Conservation (phyloP, 2,113 vertebrate species). For the Anas platyrhynchos region DNA sequence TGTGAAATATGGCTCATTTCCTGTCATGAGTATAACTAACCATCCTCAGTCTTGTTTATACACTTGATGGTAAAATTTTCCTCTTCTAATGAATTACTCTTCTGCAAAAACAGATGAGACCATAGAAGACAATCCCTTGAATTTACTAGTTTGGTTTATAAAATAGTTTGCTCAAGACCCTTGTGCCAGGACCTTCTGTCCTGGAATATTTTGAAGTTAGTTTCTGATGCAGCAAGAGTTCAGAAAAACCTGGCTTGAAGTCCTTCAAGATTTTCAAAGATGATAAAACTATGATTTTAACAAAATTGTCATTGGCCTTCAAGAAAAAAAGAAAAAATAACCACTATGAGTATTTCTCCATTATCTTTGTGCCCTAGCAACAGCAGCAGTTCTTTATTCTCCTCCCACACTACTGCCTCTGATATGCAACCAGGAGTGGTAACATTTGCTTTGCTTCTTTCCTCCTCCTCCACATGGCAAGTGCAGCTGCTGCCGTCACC, state of each 20-base stretch:
- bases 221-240: not conserved
- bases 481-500: constrained; percentile 56
- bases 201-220: not conserved
- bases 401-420: constrained; percentile 53
- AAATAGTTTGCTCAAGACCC: not conserved
- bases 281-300: not conserved
- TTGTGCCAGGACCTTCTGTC: not conserved
- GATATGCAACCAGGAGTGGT: constrained; percentile 37
- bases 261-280: not conserved
- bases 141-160: not conserved
- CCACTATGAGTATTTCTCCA: constrained; percentile 17
- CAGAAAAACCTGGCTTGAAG: not conserved
- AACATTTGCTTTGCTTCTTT: constrained; percentile 61
- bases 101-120: not conserved
- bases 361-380: constrained; percentile 62
- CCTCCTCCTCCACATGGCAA: constrained; percentile 61
- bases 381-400: constrained; percentile 51
- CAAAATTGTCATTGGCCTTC: not conserved
- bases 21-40: not conserved
- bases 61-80: not conserved
- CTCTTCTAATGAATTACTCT: not conserved
- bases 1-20: not conserved
- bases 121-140: not conserved
- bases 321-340: not conserved
- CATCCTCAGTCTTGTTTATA: not conserved